Evolutionary conservation across 2,888 invertebrate genomes (phyloP), one percentile per base, ranked within the genome.

Genomic region (Hetaerina titia): DNA sequence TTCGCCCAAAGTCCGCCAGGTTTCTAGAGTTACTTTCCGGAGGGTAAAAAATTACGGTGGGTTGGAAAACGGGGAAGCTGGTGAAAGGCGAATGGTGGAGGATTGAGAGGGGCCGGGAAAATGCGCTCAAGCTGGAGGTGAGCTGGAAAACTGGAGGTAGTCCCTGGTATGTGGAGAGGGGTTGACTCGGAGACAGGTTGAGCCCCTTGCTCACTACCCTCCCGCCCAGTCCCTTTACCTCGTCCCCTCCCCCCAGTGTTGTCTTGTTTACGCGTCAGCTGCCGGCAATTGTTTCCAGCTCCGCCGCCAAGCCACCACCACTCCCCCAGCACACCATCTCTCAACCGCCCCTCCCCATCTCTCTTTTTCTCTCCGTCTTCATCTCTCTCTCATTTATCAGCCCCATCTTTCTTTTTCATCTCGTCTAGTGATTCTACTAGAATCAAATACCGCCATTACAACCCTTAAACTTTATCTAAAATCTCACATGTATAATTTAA

Each of bases 211-310:
- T 11, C 45, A 1, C 45, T 45, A 13, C 11, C n/a, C 81, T 13
- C n/a, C 8, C 22, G 8, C 22, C 22, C 19, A 2, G 9, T n/a
- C 15, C 11, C 31, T 22, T 31, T 81, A 31, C 69, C 69, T n/a
- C 8, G n/a, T 8, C 22, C 1, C 2, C 4, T 8, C 22, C 69
- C 22, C 69, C 25, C 5, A 13, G 31, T 81, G 81, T n/a, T 81
- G 81, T 31, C 31, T 31, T 81, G 81, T 31, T 81, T 81, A 81
- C 31, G 81, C 81, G 81, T 81, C 81, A 81, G 81, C 81, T 81
- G 81, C 81, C 81, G 81, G 81, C 81, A 81, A 81, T 81, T 81
- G 81, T 81, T 81, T 81, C 81, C 25, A 81, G 31, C 31, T 22
- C 25, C 60, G 22, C 11, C n/a, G 15, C 60, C 60, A 2, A 11